Base-by-base conservation (phyloP, 2,888 invertebrate genomes). In the Digitonthophagus gazella region DNA sequence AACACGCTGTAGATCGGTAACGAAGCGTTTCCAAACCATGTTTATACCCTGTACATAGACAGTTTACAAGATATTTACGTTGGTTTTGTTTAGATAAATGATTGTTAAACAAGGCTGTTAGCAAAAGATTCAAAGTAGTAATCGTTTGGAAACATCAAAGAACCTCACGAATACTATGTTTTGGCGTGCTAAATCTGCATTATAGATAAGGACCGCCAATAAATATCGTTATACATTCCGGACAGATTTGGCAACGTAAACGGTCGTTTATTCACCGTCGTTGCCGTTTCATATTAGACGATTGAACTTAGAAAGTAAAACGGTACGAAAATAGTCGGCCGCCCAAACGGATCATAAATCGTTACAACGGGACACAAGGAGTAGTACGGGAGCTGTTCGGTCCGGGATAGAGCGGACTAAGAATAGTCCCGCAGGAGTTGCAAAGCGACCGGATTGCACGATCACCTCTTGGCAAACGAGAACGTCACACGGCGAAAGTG, bases 381-480 rank as follows among this genome's bases (percentile, higher is more conserved):
- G 8, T 6, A 44, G 28, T 44, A 44, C 28, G 28, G 6, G 28
- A 44, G 11, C 28, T 44, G 28, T 8, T 44, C 28, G 11, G 28
- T 44, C 28, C 28, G 28, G 28, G 28, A 44, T 44, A 44, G 28
- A 44, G 28, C 28, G 28, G 11, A 44, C 28, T 44, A 44, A 44
- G 28, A 44, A 44, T 44, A 44, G 28, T 6, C 11, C 28, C 28
- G 28, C 11, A 44, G 28, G 6, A 1, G 28, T 44, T 5, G 28
- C 28, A 44, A 44, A 44, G 28, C 28, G 28, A 44, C 28, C 28
- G 28, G 2, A 44, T 44, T 16, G 14, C 57, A 16, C 57, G 57
- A 15, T 57, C 16, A 16, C 16, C 16, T 57, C 4, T 57, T 57
- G 57, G 57, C 57, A 57, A 57, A 57, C 57, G 57, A 57, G 15